Evolutionary conservation across 2,888 invertebrate genomes (phyloP).

Genomic region (Scaeva pyrastri): DNA sequence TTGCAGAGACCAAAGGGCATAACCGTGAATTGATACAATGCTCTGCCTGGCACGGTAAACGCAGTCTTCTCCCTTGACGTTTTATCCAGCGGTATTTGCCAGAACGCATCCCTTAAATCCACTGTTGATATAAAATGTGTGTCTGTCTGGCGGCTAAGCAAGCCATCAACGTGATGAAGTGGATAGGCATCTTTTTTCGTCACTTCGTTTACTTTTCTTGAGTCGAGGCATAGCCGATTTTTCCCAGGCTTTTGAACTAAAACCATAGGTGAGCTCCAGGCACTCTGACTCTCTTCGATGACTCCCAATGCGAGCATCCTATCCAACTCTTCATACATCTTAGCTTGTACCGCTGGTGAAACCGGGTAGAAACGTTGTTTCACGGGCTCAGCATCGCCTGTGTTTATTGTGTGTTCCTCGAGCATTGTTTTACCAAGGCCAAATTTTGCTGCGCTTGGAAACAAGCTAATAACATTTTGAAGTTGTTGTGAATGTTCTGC

Average conservation of each 20-base stretch:
- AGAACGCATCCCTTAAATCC: no score
- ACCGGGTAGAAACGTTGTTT: neutral
- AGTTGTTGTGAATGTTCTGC: neutral
- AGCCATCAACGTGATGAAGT: neutral
- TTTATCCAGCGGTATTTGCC: no score
- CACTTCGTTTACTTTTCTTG: neutral
- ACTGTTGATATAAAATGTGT: no score
- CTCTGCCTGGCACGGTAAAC: no score
- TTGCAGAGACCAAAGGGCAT: no score
- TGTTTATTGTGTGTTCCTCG: neutral
- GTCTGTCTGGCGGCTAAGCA: no score
- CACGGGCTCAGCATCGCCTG: neutral
- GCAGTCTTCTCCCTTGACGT: no score
- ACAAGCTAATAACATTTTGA: conserved; percentile 12
- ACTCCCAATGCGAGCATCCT: neutral
- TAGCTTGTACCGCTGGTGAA: neutral
- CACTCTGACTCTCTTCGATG: neutral
- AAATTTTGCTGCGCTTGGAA: conserved; percentile 3
- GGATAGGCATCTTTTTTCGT: neutral
- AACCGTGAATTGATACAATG: no score
- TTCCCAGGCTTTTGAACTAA: neutral
- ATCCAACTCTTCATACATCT: neutral
- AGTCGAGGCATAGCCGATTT: neutral
- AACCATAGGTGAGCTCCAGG: neutral
- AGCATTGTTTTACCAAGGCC: neutral